phyloP scores from a whole-genome alignment of 2,888 invertebrate species.

The Volucella inflata region DNA sequence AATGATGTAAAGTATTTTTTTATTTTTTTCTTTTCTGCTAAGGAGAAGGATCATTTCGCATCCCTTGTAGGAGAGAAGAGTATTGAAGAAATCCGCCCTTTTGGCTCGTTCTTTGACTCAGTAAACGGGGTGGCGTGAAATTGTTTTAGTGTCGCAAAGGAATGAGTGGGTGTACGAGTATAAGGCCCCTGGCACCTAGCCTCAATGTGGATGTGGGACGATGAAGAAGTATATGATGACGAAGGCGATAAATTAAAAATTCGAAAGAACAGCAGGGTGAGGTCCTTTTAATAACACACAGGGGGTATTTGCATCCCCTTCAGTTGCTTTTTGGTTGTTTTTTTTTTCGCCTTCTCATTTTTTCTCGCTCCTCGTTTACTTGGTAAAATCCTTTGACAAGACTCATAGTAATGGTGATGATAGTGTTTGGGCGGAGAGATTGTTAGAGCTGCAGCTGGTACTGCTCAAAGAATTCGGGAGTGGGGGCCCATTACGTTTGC shows the following conservation, averaged over 20 bases:
- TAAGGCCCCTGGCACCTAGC: background rate
- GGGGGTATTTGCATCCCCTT: constrained; percentile 29
- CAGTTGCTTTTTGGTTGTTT: background rate
- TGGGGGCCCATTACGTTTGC: constrained; percentile 45
- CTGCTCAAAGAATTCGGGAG: constrained; percentile 21
- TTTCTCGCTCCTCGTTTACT: constrained; percentile 10
- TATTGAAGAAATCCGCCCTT: constrained; percentile 38
- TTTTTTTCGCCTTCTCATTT: constrained; percentile 16
- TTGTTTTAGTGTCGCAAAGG: constrained; percentile 64
- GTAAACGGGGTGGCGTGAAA: constrained; percentile 66
- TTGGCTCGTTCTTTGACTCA: constrained; percentile 16
- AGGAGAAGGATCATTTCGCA: constrained; percentile 54
- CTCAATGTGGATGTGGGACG: constrained; percentile 9
- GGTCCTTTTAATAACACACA: constrained; percentile 63
- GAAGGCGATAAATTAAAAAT: constrained; percentile 68
- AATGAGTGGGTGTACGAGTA: constrained; percentile 29
- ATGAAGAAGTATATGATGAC: constrained; percentile 30
- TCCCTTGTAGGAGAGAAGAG: constrained; percentile 27
- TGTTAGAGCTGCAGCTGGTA: background rate
- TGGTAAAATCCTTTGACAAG: constrained; percentile 55
- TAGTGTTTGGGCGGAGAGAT: constrained; percentile 7
- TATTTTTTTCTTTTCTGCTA: constrained; percentile 37
- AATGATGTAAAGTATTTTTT: constrained; percentile 35
- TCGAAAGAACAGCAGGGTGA: constrained; percentile 21
- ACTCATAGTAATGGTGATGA: constrained; percentile 37